A percentile compares a stretch with the other conserved stretches of the same genome.
These are phyloP conservation scores for Stenchaetothrips biformis DNA, from an alignment of 2,888 invertebrate genomes.

Conservation along the genomic window DNA sequence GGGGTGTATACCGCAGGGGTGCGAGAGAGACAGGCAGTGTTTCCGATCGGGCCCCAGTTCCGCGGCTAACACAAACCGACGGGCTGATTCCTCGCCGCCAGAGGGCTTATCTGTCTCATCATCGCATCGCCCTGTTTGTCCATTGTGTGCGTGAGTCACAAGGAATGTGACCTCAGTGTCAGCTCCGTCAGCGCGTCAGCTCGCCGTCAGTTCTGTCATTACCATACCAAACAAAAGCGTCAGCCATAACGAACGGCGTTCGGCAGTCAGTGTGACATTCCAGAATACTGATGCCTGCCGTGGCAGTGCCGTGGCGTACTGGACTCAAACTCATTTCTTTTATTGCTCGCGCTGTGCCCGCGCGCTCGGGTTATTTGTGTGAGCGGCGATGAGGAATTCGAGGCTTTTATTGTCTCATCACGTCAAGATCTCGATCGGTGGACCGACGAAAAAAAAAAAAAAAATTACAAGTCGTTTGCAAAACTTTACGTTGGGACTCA, in stretches of 20 bases:
- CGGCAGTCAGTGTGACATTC: not conserved
- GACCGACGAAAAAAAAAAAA: not conserved
- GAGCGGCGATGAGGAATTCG: not conserved
- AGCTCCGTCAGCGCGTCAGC: not conserved
- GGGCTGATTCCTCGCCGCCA: not conserved
- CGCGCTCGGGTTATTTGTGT: not conserved
- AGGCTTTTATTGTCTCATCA: not conserved
- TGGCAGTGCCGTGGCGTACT: not conserved
- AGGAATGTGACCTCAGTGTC: not conserved
- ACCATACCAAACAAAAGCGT: slow-evolving; percentile 18
- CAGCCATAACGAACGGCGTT: not conserved
- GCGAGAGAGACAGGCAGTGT: not conserved
- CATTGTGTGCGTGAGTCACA: no score
- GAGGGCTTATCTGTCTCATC: not conserved
- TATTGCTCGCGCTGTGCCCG: not conserved
- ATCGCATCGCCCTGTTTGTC: not conserved
- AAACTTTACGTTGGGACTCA: no score
- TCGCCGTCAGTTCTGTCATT: not conserved
- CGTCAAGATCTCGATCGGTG: not conserved
- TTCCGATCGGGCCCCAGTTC: not conserved
- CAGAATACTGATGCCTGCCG: not conserved
- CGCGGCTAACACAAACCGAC: not conserved
- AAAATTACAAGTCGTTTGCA: not conserved
- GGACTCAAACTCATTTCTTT: not conserved
- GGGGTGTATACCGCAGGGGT: not conserved